phyloP scores from a whole-genome alignment of 2,888 invertebrate genomes.

The Agrotis clavis region DNA sequence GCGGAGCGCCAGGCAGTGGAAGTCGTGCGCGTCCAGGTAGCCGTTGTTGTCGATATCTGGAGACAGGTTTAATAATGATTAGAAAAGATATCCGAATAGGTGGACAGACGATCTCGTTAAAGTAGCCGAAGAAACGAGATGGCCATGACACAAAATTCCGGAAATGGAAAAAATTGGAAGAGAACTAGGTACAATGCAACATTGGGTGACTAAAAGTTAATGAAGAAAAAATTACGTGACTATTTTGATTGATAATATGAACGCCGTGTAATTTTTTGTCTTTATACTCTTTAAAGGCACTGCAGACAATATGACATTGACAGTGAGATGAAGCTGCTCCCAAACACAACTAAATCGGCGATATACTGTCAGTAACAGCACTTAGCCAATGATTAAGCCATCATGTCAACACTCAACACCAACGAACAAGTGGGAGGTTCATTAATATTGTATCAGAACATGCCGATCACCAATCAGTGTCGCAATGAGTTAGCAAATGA shows the following conservation, averaged over 20 bases:
- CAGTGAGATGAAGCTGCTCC: neutral
- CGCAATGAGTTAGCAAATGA: conserved; percentile 59
- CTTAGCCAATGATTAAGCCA: conserved; percentile 17
- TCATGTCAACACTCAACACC: conserved; percentile 19
- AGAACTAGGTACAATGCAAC: too few species aligned
- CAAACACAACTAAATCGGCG: neutral
- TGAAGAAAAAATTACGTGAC: neutral
- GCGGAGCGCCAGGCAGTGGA: conserved; percentile 95
- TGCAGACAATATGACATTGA: neutral
- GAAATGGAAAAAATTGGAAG: too few species aligned
- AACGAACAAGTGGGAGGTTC: conserved; percentile 38
- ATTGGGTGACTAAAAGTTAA: too few species aligned
- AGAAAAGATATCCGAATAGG: neutral
- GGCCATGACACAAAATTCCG: too few species aligned
- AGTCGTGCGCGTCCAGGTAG: conserved; percentile 95
- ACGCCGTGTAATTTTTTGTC: neutral
- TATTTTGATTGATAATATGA: neutral
- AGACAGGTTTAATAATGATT: conserved; percentile 49
- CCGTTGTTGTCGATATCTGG: conserved; percentile 97
- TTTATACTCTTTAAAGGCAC: neutral
- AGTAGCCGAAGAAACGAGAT: too few species aligned
- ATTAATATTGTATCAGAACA: conserved; percentile 49
- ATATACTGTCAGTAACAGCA: conserved; percentile 15
- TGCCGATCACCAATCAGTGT: conserved; percentile 58
- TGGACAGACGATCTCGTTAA: too few species aligned